Conservation (phyloP, 2,888 invertebrate genomes). For the Spialia ferax region DNA sequence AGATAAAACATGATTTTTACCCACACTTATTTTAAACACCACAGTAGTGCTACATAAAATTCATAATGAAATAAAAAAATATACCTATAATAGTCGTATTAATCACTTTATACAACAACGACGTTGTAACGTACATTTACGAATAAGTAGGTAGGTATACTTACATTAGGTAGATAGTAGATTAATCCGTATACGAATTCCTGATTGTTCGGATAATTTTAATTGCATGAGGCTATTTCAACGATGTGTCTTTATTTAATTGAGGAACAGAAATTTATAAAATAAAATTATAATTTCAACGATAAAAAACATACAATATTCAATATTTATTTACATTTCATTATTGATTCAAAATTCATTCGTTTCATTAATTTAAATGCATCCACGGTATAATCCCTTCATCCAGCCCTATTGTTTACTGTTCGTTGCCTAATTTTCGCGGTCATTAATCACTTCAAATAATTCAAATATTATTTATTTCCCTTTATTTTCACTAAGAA, state of each 20-base stretch:
- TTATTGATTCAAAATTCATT: not conserved
- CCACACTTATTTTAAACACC: too few species aligned
- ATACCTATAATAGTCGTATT: too few species aligned
- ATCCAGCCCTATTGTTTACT: not conserved
- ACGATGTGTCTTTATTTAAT: not conserved
- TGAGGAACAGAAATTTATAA: too few species aligned
- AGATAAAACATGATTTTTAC: too few species aligned
- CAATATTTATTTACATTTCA: not conserved
- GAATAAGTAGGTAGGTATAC: too few species aligned
- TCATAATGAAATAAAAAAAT: too few species aligned
- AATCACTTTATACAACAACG: too few species aligned
- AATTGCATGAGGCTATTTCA: conserved; percentile 1
- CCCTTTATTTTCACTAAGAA: not conserved
- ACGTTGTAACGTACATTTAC: too few species aligned
- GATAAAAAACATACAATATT: not conserved
- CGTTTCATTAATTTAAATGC: not conserved
- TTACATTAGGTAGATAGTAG: too few species aligned
- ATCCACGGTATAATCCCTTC: not conserved
- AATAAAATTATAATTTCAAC: too few species aligned
- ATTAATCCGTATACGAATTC: not conserved
- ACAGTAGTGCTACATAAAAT: too few species aligned
- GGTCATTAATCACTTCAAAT: not conserved
- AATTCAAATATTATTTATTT: not conserved
- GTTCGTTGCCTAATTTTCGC: conserved; percentile 1
- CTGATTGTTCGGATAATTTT: not conserved